Base-by-base conservation (phyloP, 2,888 invertebrate species). In the Cetonia aurata region DNA sequence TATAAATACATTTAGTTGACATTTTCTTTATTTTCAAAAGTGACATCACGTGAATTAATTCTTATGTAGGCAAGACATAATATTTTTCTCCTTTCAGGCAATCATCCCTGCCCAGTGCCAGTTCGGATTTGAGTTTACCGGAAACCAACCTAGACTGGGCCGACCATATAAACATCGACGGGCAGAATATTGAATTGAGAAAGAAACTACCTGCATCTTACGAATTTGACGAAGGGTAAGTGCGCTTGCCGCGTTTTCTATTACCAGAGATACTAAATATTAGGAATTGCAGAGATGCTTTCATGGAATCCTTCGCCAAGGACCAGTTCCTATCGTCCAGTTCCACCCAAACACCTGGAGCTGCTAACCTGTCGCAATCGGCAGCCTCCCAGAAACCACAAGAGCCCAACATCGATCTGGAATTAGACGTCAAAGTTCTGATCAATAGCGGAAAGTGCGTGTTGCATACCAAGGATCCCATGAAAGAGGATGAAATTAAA, bases 401-500 rank as follows among this genome's bases (percentile, higher is more conserved):
- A 67, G 96, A 96, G 80, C 96, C 98, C 0, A 96, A 95, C 81
- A 95, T 98, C 67, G 98, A 98, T 84, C 93, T 99, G 80, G 97
- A 98, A 82, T 86, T 99, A 77, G 98, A 98, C 83, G 95, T 99
- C 6, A 97, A 97, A 85, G 97, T 98, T 53, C 90, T 96, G 79
- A 96, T 99, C 72, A 98, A 97, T 84, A 96, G 96, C 78, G 98
- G 98, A 8, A 96, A 98, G 85, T 99, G 98, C 84, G 96, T 97
- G 41, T 87, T 99, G 44, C 98, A 98, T 83, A 98, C 98, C 1
- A 96, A 95, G 84, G 95, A 95, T 79, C 87, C 88, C 72, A 86
- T 83, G 69, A 90, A 86, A 77, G 92, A 91, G 66, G 92, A 92
- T 70, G 93, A 91, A 73, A 85, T 89, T 52, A 92, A 91, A 83